Conservation (phyloP, 2,797 vertebrate genomes). For the Thalassophryne amazonica region DNA sequence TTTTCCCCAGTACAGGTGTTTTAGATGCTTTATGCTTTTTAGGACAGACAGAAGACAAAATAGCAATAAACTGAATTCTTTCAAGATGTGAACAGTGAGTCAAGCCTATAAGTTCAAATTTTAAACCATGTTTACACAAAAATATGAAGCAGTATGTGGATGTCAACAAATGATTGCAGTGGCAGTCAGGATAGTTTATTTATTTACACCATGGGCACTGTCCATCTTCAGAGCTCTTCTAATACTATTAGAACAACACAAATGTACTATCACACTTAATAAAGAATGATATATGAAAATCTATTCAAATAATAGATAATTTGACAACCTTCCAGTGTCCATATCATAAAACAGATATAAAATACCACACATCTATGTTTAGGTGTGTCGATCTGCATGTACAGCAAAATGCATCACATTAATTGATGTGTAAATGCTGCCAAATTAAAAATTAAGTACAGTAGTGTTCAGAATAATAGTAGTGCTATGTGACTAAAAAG, state of each 20-base stretch:
- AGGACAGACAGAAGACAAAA: not conserved
- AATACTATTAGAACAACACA: conserved; percentile 63
- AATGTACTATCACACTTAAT: not conserved
- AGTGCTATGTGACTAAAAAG: too few relatives aligned
- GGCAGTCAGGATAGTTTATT: not conserved
- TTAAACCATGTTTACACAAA: not conserved
- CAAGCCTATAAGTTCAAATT: not conserved
- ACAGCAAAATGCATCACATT: too few relatives aligned
- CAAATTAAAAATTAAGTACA: too few relatives aligned
- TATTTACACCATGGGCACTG: conserved; percentile 1
- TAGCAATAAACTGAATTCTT: not conserved
- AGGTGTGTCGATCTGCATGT: not conserved
- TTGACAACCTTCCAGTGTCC: not conserved
- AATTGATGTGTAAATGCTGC: too few relatives aligned
- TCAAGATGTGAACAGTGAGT: not conserved
- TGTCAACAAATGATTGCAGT: not conserved
- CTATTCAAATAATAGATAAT: not conserved
- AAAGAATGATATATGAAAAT: not conserved
- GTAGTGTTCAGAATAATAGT: too few relatives aligned
- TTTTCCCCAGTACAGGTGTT: conserved; percentile 24
- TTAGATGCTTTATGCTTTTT: conserved; percentile 37
- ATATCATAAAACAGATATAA: too few relatives aligned
- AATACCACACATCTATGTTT: too few relatives aligned
- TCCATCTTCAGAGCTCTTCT: conserved; percentile 72
- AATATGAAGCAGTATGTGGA: not conserved